A percentile compares a stretch with the other conserved stretches of the same genome.
Conservation (phyloP, 2,113 vertebrate genomes). For the Siniperca knerii region DNA sequence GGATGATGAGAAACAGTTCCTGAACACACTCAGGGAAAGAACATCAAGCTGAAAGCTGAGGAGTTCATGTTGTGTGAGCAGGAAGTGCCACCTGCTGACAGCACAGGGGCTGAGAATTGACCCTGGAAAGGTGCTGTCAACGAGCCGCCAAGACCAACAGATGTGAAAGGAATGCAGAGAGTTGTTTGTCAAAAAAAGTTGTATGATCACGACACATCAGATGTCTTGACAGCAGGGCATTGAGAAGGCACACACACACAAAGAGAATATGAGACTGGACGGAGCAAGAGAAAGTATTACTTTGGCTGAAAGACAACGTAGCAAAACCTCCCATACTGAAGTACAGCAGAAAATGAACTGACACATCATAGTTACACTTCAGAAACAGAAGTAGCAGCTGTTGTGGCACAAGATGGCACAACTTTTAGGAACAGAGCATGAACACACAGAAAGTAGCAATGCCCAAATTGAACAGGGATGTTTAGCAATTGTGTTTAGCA, state of each 20-base stretch:
- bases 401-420: background rate
- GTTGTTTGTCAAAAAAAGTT: constrained; percentile 2
- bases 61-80: background rate
- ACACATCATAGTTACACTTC: background rate
- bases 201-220: constrained; percentile 1
- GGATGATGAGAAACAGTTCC: background rate
- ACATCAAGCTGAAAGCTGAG: constrained; percentile 2
- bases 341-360: background rate
- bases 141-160: background rate
- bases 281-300: background rate
- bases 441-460: background rate
- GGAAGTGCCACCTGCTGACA: constrained; percentile 22
- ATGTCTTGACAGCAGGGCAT: background rate
- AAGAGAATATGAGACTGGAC: background rate
- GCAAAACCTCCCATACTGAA: background rate
- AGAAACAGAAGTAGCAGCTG: background rate
- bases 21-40: background rate
- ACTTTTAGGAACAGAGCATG: background rate
- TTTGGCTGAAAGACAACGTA: background rate
- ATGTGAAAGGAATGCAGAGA: background rate
- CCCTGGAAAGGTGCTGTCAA: constrained; percentile 26
- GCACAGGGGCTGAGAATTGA: background rate
- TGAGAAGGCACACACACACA: background rate
- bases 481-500: background rate
- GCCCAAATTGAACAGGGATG: background rate